Conservation (phyloP, 2,113 vertebrate species). For the Raja brachyura region DNA sequence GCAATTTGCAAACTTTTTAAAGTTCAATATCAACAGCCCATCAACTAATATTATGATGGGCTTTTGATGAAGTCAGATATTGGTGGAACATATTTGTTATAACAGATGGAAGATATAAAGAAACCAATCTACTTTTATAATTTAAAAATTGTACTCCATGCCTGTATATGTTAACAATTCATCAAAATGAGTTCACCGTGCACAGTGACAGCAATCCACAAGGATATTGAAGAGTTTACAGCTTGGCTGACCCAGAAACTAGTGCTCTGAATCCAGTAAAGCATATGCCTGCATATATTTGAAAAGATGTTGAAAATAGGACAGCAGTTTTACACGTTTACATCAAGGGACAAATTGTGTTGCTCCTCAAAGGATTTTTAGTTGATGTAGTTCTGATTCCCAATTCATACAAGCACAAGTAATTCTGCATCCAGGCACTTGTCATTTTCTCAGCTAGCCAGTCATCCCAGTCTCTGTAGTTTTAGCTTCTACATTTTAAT, state of each 20-base stretch:
- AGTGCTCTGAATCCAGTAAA: not conserved
- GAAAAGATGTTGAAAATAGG: not conserved
- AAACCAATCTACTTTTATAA: not conserved
- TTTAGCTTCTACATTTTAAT: not conserved
- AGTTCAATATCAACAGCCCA: not conserved
- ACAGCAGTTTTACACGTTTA: not conserved
- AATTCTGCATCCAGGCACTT: not conserved
- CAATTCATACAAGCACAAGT: not conserved
- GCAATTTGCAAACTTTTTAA: not conserved
- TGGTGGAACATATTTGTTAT: not conserved
- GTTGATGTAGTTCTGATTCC: not conserved
- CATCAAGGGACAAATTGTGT: not conserved
- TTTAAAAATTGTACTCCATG: not conserved
- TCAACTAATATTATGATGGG: not conserved
- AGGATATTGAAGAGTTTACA: not conserved
- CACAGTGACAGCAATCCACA: not conserved
- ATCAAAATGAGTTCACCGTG: conserved; percentile 14
- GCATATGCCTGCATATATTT: not conserved
- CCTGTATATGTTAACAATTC: not conserved
- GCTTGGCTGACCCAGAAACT: not conserved
- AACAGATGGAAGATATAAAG: not conserved
- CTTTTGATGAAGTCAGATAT: not conserved
- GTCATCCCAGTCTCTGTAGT: not conserved
- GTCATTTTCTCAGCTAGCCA: not conserved
- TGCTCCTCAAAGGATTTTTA: not conserved